Evolutionary conservation across 2,888 invertebrate species (phyloP).

Genomic region (Arctia plantaginis): DNA sequence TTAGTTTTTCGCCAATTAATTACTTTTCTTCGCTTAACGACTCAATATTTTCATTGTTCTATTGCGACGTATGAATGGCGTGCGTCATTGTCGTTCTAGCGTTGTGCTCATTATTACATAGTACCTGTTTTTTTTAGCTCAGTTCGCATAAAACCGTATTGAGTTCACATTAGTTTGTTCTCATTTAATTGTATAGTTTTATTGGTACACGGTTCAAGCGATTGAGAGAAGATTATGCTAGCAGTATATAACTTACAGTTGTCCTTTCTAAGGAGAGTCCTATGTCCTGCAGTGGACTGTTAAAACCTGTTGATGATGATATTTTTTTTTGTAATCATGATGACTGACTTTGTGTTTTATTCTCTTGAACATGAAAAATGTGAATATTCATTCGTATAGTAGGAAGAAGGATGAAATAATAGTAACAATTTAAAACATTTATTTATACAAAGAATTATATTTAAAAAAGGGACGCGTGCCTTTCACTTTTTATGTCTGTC

Average conservation of each 20-base stretch:
- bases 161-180: constrained; percentile 46
- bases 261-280: no score
- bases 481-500: no score
- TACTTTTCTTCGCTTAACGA: constrained; percentile 43
- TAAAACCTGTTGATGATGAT: neutral
- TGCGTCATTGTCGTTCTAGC: constrained; percentile 48
- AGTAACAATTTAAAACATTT: no score
- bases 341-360: no score
- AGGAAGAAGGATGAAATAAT: no score
- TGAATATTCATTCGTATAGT: no score
- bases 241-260: neutral
- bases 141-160: constrained; percentile 64
- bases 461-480: no score
- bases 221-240: constrained; percentile 3
- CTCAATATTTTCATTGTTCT: constrained; percentile 58
- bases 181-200: constrained; percentile 37
- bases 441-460: no score
- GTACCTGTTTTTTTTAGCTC: constrained; percentile 55
- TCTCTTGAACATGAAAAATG: no score
- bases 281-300: neutral
- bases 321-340: no score
- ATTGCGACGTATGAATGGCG: constrained; percentile 50
- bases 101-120: constrained; percentile 48
- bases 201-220: neutral
- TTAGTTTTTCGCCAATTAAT: constrained; percentile 20